Evolutionary conservation across 2,797 vertebrate genomes (phyloP).

Genomic region (Philypnodon macrostomus): DNA sequence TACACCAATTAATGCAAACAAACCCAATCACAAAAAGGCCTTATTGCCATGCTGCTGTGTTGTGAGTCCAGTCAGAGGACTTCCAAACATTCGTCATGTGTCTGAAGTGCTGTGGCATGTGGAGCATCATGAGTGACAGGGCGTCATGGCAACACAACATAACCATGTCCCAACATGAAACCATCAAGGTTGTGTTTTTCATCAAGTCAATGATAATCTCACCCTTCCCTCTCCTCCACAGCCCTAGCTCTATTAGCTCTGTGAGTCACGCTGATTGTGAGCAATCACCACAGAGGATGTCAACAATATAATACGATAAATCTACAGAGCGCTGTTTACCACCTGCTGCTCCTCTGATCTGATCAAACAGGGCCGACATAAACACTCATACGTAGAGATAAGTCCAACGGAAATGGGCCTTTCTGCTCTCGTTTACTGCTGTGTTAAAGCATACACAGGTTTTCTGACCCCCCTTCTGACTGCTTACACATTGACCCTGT

Average conservation of each 20-base stretch:
- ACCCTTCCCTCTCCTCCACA: background rate
- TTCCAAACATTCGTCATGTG: constrained; percentile 62
- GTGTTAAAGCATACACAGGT: constrained; percentile 22
- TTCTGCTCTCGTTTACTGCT: constrained; percentile 33
- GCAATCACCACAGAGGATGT: constrained; percentile 45
- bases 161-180: constrained; percentile 29
- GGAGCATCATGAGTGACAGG: constrained; percentile 53
- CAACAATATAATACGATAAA: constrained; percentile 14
- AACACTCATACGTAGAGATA: constrained; percentile 52
- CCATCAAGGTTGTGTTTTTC: constrained; percentile 50
- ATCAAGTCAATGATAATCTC: constrained; percentile 44
- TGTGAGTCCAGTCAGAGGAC: constrained; percentile 56
- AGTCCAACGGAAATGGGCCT: constrained; percentile 39
- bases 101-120: constrained; percentile 28
- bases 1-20: too few species aligned
- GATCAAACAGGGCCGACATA: constrained; percentile 47
- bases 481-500: constrained; percentile 47
- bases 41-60: constrained; percentile 43
- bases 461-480: constrained; percentile 13
- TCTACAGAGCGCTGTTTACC: constrained; percentile 30
- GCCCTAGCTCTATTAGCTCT: constrained; percentile 11
- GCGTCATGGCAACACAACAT: constrained; percentile 54
- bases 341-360: constrained; percentile 52
- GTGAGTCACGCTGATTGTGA: constrained; percentile 46
- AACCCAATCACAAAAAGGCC: constrained; percentile 27